phyloP scores from a whole-genome alignment of 2,113 vertebrate genomes.

The Gambusia affinis region DNA sequence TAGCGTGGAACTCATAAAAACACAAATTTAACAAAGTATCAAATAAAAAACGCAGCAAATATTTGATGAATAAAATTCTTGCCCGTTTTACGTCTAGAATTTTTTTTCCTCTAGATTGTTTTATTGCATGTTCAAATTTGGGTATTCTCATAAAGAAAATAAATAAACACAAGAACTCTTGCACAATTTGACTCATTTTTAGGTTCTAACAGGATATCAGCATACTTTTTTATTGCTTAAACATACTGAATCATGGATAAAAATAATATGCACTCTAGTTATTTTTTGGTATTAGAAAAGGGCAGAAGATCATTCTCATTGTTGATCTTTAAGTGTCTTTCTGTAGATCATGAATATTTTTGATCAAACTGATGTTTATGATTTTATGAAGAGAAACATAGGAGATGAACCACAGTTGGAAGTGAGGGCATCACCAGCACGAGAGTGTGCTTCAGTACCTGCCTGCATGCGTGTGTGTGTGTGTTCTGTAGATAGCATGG shows the following conservation, averaged over 20 bases:
- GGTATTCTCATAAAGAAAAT: no score
- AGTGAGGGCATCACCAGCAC: conserved; percentile 27
- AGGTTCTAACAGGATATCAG: neutral
- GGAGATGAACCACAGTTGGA: conserved; percentile 31
- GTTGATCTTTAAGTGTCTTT: neutral
- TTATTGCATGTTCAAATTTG: neutral
- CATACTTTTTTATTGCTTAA: conserved; percentile 7
- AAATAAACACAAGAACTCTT: neutral
- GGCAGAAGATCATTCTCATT: neutral
- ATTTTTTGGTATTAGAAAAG: neutral
- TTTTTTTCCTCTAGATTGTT: neutral
- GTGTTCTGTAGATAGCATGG: conserved; percentile 50
- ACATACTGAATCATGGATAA: conserved; percentile 2
- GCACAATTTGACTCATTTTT: neutral
- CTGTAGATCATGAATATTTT: neutral
- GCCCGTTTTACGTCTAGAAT: neutral
- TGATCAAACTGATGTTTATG: conserved; percentile 35
- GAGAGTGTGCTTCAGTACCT: conserved; percentile 1
- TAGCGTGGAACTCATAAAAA: no score
- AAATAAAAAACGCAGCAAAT: no score
- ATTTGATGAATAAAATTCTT: neutral
- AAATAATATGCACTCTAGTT: neutral
- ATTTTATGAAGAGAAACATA: conserved; percentile 39
- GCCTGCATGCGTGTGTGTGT: conserved; percentile 22
- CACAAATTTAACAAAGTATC: no score